Evolutionary conservation across 2,113 vertebrate species (phyloP), one percentile per base, ranked within the genome.

Genomic region (Octodon degus): DNA sequence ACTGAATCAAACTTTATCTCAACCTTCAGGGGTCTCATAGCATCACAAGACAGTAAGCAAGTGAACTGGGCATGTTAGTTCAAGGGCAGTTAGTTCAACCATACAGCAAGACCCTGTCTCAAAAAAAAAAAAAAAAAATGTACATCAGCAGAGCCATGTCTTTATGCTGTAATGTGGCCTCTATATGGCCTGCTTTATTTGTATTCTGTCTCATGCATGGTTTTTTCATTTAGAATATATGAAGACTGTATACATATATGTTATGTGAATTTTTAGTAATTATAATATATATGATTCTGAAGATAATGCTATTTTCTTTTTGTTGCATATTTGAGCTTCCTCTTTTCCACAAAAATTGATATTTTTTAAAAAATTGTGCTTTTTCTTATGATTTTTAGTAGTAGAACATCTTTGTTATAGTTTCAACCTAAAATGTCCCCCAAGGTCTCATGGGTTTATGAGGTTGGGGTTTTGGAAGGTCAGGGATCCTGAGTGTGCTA

Each of bases 121-220:
- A 58, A 58, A 58, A 58, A 55, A 55, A 55, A 55, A 55, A 55
- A 55, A 55, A 55, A 27, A 55, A 34, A 27, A 58, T 50, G 47
- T 2, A 25, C 10, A 32, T 50, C 2, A 47, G 8, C 6, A 53
- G 81, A 43, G 4, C 40, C n/a, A 7, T 14, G 16, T 12, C 60
- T 22, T 1, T 34, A 63, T 50, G 40, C 13, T 22, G 1, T 10
- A 0, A 7, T 20, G 32, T 63, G 62, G 27, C 0, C 19, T 3
- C 0, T 4, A 3, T 4, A 1, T 22, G 58, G 83, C 22, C 2
- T 1, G 14, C 0, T 11, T 2, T 53, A 6, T 37, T 82, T 34
- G 77, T 32, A 90, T 67, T 80, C 32, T 2, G 2, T 10, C 58
- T 88, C 67, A 40, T 11, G 16, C 24, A 4, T 6, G 25, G 50